Conservation (phyloP, 2,888 invertebrate species). For the Agonopterix subpropinquella region DNA sequence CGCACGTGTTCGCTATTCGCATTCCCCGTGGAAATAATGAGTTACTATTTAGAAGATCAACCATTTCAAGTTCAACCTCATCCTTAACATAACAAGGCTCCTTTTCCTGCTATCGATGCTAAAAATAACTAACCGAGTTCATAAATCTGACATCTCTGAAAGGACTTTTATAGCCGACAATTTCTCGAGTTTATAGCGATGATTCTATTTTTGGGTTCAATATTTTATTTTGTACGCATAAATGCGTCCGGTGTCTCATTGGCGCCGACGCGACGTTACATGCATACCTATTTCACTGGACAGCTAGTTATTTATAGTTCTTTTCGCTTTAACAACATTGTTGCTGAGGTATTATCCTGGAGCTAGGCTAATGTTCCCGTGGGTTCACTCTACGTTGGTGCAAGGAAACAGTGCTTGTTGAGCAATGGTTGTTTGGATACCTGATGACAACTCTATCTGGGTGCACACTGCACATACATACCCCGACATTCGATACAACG, state of each 20-base stretch:
- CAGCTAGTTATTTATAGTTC: slow-evolving; percentile 14
- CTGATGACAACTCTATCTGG: slow-evolving; percentile 60
- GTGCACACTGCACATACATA: slow-evolving; percentile 22
- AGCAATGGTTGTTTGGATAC: slow-evolving; percentile 38
- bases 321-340: slow-evolving; percentile 6
- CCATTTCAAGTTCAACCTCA: slow-evolving; percentile 36
- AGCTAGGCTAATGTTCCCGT: too few relatives aligned
- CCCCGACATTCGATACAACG: slow-evolving; percentile 55
- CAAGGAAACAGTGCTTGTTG: background rate
- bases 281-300: slow-evolving; percentile 10
- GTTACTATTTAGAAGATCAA: slow-evolving; percentile 25
- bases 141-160: slow-evolving; percentile 43
- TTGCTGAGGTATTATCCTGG: background rate
- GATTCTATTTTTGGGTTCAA: slow-evolving; percentile 36
- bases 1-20: slow-evolving; percentile 70
- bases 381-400: background rate
- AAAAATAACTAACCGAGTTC: slow-evolving; percentile 18
- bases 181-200: slow-evolving; percentile 39
- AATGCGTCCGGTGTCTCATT: slow-evolving; percentile 18
- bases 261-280: slow-evolving; percentile 18
- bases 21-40: slow-evolving; percentile 45
- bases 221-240: slow-evolving; percentile 29
- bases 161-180: slow-evolving; percentile 43
- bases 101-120: slow-evolving; percentile 23
- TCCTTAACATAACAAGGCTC: slow-evolving; percentile 26